A percentile compares a stretch with the other conserved stretches of the same genome.
phyloP scores from a whole-genome alignment of 1,140 invertebrate species.

The Conus ventricosus region DNA sequence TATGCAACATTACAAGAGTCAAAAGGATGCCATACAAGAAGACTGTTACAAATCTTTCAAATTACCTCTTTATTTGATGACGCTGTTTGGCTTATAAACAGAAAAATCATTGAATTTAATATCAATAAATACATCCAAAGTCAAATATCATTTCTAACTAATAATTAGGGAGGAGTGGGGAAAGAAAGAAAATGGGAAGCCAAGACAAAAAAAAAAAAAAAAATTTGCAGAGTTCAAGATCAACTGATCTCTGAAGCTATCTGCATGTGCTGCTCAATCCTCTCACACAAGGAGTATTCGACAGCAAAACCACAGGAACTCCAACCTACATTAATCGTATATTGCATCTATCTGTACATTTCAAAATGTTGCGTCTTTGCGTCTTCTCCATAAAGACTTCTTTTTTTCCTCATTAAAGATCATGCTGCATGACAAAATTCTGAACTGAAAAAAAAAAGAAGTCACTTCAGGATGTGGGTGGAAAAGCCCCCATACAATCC shows the following conservation, averaged over 20 bases:
- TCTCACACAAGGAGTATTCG: not conserved
- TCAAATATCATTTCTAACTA: not conserved
- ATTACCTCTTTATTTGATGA: not conserved
- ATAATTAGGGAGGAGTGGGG: too few relatives aligned
- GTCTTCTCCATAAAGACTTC: not conserved
- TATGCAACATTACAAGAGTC: too few relatives aligned
- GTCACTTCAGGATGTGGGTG: not conserved
- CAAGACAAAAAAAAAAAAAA: not conserved
- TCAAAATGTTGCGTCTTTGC: not conserved
- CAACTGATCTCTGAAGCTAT: not conserved
- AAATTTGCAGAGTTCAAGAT: not conserved
- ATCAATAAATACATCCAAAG: slow-evolving; percentile 10
- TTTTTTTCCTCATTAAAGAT: not conserved
- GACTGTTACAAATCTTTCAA: not conserved
- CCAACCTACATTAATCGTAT: not conserved
- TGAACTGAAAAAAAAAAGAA: not conserved
- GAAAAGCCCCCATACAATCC: not conserved
- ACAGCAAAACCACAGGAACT: slow-evolving; percentile 1
- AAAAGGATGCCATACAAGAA: too few relatives aligned
- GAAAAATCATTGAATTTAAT: not conserved
- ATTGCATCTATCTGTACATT: not conserved
- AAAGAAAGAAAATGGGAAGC: not conserved
- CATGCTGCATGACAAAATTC: not conserved
- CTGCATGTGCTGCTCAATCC: not conserved
- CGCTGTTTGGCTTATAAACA: not conserved